A percentile compares a stretch with the other conserved stretches of the same genome.
Evolutionary conservation across 1,140 invertebrate species (phyloP).

Genomic region (Pomphorhynchus laevis): DNA sequence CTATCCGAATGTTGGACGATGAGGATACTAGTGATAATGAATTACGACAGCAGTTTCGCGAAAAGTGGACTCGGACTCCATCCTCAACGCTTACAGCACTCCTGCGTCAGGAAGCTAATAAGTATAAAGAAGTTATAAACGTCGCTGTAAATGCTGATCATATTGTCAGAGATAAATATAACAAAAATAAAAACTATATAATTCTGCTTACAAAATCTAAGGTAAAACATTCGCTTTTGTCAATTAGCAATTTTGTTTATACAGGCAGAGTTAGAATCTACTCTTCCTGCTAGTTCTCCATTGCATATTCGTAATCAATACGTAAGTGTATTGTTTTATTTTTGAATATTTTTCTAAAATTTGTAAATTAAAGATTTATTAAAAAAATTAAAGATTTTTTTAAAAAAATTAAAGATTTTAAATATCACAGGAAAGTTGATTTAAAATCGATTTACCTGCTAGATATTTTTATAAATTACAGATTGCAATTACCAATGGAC

Average conservation of each 20-base stretch:
- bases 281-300: too few species aligned
- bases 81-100: conserved; percentile 53
- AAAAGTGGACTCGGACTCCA: conserved; percentile 45
- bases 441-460: too few species aligned
- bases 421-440: too few species aligned
- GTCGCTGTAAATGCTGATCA: conserved; percentile 43
- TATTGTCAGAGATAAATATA: conserved; percentile 48
- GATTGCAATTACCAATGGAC: too few species aligned
- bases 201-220: conserved; percentile 38
- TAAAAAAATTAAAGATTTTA: too few species aligned
- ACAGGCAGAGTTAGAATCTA: too few species aligned
- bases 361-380: too few species aligned
- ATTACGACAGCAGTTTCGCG: conserved; percentile 47
- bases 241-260: too few species aligned
- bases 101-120: conserved; percentile 41
- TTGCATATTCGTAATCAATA: too few species aligned
- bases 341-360: conserved; percentile 16
- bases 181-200: conserved; percentile 38
- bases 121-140: conserved; percentile 54
- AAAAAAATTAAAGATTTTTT: too few species aligned
- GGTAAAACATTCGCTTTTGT: too few species aligned
- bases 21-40: conserved; percentile 58
- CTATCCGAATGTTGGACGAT: conserved; percentile 47
- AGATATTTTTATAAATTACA: too few species aligned
- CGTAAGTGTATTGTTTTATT: conserved; percentile 20